A percentile compares a stretch with the other conserved stretches of the same genome.
Conservation (phyloP, 2,797 vertebrate species). For the Erpetoichthys calabaricus region DNA sequence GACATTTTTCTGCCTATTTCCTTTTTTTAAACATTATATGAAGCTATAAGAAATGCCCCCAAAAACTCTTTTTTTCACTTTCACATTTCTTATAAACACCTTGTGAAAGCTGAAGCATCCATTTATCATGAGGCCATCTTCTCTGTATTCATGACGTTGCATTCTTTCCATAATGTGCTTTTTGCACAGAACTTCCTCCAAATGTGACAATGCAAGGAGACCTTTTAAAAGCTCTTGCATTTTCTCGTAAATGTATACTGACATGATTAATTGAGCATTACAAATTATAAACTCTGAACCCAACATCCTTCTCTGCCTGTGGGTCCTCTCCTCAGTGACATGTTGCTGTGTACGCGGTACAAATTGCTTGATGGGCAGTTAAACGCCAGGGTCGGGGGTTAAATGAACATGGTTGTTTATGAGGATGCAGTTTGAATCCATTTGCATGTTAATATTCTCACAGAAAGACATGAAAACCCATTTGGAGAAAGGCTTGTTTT, state of each 20-base stretch:
- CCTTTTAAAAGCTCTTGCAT: conserved; percentile 45
- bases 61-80: not conserved
- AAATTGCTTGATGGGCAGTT: conserved; percentile 98
- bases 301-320: conserved; percentile 36
- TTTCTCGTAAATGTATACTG: conserved; percentile 54
- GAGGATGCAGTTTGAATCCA: conserved; percentile 93
- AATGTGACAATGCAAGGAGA: conserved; percentile 34
- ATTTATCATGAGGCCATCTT: too few relatives aligned
- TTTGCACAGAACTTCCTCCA: conserved; percentile 14
- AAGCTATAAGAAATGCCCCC: too few relatives aligned
- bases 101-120: too few relatives aligned
- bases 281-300: conserved; percentile 57
- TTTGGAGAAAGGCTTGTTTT: conserved; percentile 91
- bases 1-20: too few relatives aligned
- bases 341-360: conserved; percentile 59
- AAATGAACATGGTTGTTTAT: conserved; percentile 99
- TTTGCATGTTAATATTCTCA: conserved; percentile 99
- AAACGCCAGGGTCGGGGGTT: conserved; percentile 90
- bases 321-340: conserved; percentile 24
- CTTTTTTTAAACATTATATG: too few relatives aligned
- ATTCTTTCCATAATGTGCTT: conserved; percentile 30
- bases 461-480: conserved; percentile 58
- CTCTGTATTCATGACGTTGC: conserved; percentile 1
- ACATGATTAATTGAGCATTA: conserved; percentile 71
- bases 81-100: too few relatives aligned